A percentile compares a stretch with the other conserved stretches of the same genome.
Evolutionary conservation across 2,888 invertebrate species (phyloP).

Genomic region (Spicauda simplicius): DNA sequence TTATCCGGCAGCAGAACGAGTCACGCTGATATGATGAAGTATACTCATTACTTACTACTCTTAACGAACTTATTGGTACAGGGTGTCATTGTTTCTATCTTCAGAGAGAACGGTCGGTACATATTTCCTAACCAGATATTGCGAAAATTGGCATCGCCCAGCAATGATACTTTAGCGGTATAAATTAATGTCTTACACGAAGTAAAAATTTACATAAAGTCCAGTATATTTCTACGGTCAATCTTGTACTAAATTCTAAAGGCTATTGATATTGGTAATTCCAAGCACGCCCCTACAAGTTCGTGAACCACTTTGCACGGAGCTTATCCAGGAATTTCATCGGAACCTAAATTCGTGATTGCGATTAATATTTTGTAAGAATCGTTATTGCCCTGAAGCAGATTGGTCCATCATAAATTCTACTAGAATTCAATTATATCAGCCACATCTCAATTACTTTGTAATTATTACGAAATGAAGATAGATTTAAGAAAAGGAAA

Average conservation of each 20-base stretch:
- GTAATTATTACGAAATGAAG: too few relatives aligned
- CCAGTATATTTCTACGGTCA: conserved; percentile 7
- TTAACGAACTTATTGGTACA: too few relatives aligned
- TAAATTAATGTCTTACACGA: neutral
- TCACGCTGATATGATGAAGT: too few relatives aligned
- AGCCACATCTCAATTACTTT: too few relatives aligned
- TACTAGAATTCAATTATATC: neutral
- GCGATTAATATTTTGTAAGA: conserved; percentile 1
- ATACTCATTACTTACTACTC: too few relatives aligned
- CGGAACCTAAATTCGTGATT: conserved; percentile 4
- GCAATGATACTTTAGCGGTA: neutral
- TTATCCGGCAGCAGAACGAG: too few relatives aligned
- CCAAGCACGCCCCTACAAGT: conserved; percentile 23
- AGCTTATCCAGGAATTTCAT: conserved; percentile 27
- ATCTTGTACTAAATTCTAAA: conserved; percentile 29
- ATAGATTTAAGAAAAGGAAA: too few relatives aligned
- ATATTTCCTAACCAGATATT: too few relatives aligned
- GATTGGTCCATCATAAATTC: neutral
- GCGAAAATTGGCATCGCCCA: too few relatives aligned
- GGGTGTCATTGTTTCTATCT: too few relatives aligned
- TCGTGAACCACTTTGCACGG: conserved; percentile 25
- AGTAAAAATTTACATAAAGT: conserved; percentile 2
- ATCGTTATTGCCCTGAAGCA: neutral
- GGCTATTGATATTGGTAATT: conserved; percentile 8
- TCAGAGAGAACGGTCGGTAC: too few relatives aligned